Evolutionary conservation across 2,113 vertebrate species (phyloP).

Genomic region (Phaethon lepturus): DNA sequence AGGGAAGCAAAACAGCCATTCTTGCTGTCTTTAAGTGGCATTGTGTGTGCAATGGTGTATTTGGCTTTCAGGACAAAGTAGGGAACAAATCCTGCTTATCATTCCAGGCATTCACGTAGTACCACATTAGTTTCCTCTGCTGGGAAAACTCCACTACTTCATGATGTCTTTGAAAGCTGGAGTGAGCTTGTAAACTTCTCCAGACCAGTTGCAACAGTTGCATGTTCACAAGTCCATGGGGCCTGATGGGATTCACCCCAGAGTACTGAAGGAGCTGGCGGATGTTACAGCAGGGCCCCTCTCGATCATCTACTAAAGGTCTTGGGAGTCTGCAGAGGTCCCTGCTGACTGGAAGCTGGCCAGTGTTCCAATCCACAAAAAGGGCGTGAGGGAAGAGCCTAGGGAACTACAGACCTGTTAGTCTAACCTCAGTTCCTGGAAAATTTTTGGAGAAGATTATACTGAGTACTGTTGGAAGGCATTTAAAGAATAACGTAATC

Average conservation of each 20-base stretch:
- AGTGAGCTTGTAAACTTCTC: background rate
- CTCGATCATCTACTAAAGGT: accelerated
- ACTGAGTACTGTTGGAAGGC: background rate
- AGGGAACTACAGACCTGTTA: background rate
- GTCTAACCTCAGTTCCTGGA: background rate
- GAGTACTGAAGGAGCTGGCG: no score
- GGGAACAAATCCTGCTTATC: background rate
- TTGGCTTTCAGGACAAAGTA: background rate
- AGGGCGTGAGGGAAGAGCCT: background rate
- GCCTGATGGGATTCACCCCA: no score
- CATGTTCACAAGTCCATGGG: background rate
- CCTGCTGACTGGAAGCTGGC: background rate
- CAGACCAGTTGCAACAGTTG: background rate
- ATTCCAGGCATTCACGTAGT: background rate
- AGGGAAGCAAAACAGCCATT: background rate
- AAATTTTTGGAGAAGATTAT: background rate
- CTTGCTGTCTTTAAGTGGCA: background rate
- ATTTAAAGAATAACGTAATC: background rate
- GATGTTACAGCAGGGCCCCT: background rate
- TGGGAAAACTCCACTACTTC: background rate
- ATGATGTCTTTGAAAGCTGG: background rate
- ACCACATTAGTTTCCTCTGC: background rate
- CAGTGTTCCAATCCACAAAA: background rate
- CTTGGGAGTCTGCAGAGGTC: background rate
- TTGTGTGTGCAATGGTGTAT: background rate